Percentiles rank a stretch among this genome's conserved stretches.
Evolutionary conservation across 2,797 vertebrate genomes (phyloP).

Genomic region (Ptychobarbus kaznakovi): DNA sequence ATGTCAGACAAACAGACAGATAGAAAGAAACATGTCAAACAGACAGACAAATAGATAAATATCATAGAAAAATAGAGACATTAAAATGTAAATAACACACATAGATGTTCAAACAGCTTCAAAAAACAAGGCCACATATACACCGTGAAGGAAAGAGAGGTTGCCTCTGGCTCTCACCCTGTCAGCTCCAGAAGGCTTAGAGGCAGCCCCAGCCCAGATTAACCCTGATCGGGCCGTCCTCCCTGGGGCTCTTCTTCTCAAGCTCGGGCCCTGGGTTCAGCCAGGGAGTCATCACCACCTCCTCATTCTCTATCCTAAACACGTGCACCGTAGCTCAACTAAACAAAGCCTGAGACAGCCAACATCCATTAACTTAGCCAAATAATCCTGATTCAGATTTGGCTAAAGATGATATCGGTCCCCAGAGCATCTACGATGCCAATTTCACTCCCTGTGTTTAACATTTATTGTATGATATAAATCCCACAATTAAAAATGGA

Average conservation of each 20-base stretch:
- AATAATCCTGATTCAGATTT: conserved; percentile 10
- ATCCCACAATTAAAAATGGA: conserved; percentile 58
- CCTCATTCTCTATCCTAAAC: conserved; percentile 32
- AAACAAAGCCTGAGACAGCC: conserved; percentile 26
- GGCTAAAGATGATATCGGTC: conserved; percentile 15
- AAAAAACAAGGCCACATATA: conserved; percentile 21
- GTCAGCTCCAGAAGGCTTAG: conserved; percentile 50
- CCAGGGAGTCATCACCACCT: conserved; percentile 40
- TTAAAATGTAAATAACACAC: neutral
- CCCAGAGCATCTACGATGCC: neutral
- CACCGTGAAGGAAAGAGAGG: conserved; percentile 2
- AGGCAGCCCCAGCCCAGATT: conserved; percentile 55
- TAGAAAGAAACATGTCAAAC: neutral
- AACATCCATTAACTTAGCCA: conserved; percentile 23
- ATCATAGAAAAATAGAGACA: neutral
- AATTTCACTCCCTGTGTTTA: conserved; percentile 42
- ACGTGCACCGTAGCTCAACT: conserved; percentile 35
- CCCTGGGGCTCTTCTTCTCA: conserved; percentile 47
- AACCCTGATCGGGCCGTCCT: conserved; percentile 56
- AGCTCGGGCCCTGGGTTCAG: conserved; percentile 44
- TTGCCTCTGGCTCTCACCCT: conserved; percentile 14
- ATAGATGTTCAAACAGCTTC: neutral
- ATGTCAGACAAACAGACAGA: neutral
- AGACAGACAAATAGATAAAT: neutral
- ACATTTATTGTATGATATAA: conserved; percentile 47